Base-by-base conservation (phyloP, 2,797 vertebrate species). In the Epinephelus awoara region DNA sequence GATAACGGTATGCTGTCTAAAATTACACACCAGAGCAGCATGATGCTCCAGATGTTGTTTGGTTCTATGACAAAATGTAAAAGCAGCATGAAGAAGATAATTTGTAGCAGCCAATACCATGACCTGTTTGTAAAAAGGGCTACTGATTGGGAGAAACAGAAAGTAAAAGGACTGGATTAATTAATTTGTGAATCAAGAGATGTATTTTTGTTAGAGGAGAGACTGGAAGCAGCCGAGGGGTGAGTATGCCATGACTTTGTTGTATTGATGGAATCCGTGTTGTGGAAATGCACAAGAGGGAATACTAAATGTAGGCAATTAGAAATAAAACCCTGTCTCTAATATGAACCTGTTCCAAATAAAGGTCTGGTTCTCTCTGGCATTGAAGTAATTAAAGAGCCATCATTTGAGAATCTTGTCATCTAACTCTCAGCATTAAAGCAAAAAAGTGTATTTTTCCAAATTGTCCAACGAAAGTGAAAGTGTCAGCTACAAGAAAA, bases 401-500 rank as follows among this genome's bases (percentile, higher is more conserved):
- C 10, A 23, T 19, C 25, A 3, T 47, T 52, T 67, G 15, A 47
- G 18, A 19, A 67, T 62, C 4, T 6, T 47, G 15, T 47, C 44
- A 47, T 47, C 25, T 13, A 47, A 64, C 42, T 64, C 17, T 49
- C 10, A 64, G 61, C 10, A 49, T 19, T 23, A 27, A 46, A 46
- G 23, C 10, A 0, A 46, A 47, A 44, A 62, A 38, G 6, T 5
- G 4, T 5, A 23, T 66, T 34, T 8, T 8, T 34, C 34, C 34
- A 34, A 34, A 51, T 50, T 58, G 44, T 34, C 25, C 57, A 42
- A 23, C 44, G 8, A 75, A 17, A 44, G 18, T 17, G 14, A 34
- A 58, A 46, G 46, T 56, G 19, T 63, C 71, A 23, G 18, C 50
- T 17, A 44, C 44, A 68, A 54, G 27, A 59, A 68, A 64, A 8